A percentile compares a stretch with the other conserved stretches of the same genome.
phyloP scores from a whole-genome alignment of 1,140 invertebrate species.

The Periplaneta americana region DNA sequence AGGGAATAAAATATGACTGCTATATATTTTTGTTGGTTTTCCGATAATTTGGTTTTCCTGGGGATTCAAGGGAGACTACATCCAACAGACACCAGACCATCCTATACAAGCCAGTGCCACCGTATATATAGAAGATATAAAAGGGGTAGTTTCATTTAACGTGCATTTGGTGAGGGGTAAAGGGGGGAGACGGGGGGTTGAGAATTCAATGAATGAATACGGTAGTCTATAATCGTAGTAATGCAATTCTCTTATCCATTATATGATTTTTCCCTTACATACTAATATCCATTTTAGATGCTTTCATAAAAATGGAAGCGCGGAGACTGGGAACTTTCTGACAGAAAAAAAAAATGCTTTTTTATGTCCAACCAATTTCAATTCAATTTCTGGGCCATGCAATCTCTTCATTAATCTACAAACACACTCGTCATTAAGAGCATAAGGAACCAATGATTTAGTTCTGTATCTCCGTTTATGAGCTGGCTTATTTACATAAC shows the following conservation, averaged over 20 bases:
- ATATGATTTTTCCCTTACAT: neutral
- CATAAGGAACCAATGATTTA: neutral
- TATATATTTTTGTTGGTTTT: conserved; percentile 5
- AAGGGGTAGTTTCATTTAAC: neutral
- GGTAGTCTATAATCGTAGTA: neutral
- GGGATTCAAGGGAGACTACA: neutral
- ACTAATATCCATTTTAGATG: neutral
- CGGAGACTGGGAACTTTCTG: neutral
- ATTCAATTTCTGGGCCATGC: neutral
- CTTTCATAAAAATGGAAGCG: neutral
- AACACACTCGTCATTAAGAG: neutral
- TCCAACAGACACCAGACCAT: neutral
- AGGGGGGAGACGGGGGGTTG: too few relatives aligned
- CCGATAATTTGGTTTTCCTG: neutral
- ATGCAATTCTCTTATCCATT: neutral
- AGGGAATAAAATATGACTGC: conserved; percentile 3
- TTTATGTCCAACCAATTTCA: neutral
- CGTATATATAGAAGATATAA: neutral
- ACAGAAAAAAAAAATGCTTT: neutral
- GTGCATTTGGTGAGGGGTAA: neutral
- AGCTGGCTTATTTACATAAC: neutral
- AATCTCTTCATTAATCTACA: neutral
- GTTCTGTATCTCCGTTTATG: neutral
- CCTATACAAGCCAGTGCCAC: neutral
- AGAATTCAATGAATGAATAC: neutral